phyloP scores from a whole-genome alignment of 2,888 invertebrate genomes.

The Scotopteryx bipunctaria region DNA sequence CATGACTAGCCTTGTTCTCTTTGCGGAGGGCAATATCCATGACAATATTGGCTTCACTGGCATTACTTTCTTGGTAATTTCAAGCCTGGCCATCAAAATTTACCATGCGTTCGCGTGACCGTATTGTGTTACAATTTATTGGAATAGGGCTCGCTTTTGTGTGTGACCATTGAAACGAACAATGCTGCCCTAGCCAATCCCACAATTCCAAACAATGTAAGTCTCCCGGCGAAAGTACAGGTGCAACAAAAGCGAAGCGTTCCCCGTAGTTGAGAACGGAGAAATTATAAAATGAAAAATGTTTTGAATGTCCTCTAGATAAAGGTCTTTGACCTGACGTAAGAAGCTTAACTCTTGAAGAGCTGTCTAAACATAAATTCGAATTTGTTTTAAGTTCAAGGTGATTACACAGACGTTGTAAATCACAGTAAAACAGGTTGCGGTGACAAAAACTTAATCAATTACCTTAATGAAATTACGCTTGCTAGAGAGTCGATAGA shows the following conservation, averaged over 20 bases:
- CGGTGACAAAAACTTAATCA: constrained; percentile 41
- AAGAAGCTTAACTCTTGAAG: constrained; percentile 46
- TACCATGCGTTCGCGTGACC: constrained; percentile 60
- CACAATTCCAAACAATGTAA: constrained; percentile 59
- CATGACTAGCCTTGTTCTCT: constrained; percentile 22
- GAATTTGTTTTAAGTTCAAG: constrained; percentile 68
- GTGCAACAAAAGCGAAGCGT: constrained; percentile 29
- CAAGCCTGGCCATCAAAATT: constrained; percentile 38
- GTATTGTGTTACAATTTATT: constrained; percentile 59
- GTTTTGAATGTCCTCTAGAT: constrained; percentile 34
- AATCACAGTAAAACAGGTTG: constrained; percentile 33
- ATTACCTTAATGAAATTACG: constrained; percentile 21
- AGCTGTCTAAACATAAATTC: constrained; percentile 58
- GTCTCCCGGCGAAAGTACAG: constrained; percentile 50
- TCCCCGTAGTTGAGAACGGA: constrained; percentile 17
- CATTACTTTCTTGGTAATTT: constrained; percentile 19
- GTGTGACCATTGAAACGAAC: constrained; percentile 53
- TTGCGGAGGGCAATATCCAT: constrained; percentile 21
- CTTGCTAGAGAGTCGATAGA: constrained; percentile 46
- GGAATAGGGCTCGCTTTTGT: constrained; percentile 61
- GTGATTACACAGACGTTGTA: constrained; percentile 47
- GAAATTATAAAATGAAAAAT: constrained; percentile 19
- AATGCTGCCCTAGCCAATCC: constrained; percentile 62
- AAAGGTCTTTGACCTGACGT: constrained; percentile 50
- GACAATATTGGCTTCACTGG: constrained; percentile 11